Evolutionary conservation across 2,888 invertebrate species (phyloP).

Genomic region (Nomada lathburiana): DNA sequence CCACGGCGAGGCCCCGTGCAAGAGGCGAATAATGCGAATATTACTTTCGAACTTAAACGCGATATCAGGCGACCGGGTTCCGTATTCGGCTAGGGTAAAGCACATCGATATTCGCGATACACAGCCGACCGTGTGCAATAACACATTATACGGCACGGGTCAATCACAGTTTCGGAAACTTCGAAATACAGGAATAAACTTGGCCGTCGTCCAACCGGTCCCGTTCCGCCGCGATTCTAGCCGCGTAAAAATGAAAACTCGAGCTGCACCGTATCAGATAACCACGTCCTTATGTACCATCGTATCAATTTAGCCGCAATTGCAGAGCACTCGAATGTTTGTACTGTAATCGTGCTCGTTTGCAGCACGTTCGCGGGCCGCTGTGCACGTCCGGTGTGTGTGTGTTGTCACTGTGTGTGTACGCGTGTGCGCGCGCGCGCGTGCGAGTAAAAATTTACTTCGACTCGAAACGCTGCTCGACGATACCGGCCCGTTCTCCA

Average conservation of each 20-base stretch:
- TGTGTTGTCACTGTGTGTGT: too few species aligned
- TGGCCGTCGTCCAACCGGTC: constrained; percentile 45
- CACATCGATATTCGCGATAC: constrained; percentile 47
- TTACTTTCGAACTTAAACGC: constrained; percentile 19
- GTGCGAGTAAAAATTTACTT: constrained; percentile 29
- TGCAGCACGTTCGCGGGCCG: constrained; percentile 30
- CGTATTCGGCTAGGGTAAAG: background rate
- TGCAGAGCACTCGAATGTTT: constrained; percentile 43
- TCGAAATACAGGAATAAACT: constrained; percentile 62
- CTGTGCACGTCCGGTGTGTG: too few species aligned
- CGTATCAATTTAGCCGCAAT: constrained; percentile 58
- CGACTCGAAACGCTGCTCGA: too few species aligned
- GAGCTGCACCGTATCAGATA: constrained; percentile 48
- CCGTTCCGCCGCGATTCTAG: constrained; percentile 2
- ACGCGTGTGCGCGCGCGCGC: background rate
- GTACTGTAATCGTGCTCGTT: constrained; percentile 53
- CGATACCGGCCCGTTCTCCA: background rate
- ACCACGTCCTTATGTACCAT: constrained; percentile 58
- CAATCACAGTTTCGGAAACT: constrained; percentile 62
- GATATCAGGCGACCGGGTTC: background rate
- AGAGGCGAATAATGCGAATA: constrained; percentile 4
- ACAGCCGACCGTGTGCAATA: constrained; percentile 46
- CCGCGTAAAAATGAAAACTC: constrained; percentile 61
- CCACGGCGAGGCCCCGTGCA: background rate
- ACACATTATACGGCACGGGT: constrained; percentile 52